Evolutionary conservation across 2,888 invertebrate species (phyloP).

Genomic region (Belgica antarctica): DNA sequence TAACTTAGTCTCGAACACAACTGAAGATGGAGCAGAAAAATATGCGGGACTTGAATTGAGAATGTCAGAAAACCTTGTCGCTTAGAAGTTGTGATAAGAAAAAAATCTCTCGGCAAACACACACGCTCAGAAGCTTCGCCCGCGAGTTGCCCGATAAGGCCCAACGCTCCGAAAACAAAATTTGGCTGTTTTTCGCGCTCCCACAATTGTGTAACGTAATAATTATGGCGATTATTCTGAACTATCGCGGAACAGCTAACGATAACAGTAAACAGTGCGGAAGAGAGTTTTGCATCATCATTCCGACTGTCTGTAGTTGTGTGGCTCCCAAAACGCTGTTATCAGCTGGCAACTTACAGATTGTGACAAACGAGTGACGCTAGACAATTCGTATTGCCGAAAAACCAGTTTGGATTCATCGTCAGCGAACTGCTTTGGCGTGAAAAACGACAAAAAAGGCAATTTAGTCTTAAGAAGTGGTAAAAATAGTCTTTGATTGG

Average conservation of each 20-base stretch:
- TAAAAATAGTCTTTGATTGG: too few species aligned
- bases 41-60: not conserved
- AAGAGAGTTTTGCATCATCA: conserved; percentile 10
- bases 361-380: too few species aligned
- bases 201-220: not conserved
- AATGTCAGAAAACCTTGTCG: conserved; percentile 14
- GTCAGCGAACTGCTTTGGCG: too few species aligned
- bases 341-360: too few species aligned
- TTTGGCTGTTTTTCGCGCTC: too few species aligned
- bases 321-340: too few species aligned
- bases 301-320: not conserved
- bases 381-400: too few species aligned
- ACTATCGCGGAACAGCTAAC: not conserved
- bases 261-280: not conserved
- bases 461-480: too few species aligned
- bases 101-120: conserved; percentile 14
- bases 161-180: too few species aligned
- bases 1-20: not conserved
- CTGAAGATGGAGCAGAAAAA: conserved; percentile 18
- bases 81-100: conserved; percentile 15
- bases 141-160: not conserved
- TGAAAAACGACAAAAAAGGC: too few species aligned
- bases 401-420: too few species aligned
- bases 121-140: not conserved
- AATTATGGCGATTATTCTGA: conserved; percentile 11